Evolutionary conservation across 2,888 invertebrate genomes (phyloP).

Genomic region (Zygothrica quintamaculata): DNA sequence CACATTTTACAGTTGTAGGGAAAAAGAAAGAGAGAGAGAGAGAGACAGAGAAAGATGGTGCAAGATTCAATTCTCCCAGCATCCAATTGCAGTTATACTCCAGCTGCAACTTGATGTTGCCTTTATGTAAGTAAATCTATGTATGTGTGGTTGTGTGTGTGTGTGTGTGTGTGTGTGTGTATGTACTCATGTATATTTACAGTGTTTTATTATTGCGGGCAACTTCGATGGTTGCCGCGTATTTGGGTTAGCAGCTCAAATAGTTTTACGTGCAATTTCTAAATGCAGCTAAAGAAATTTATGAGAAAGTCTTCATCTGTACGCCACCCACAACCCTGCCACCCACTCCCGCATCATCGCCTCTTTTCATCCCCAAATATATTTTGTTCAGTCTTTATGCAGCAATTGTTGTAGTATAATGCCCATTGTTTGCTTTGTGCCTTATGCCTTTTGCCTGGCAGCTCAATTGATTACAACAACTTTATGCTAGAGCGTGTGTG

Average conservation of each 20-base stretch:
- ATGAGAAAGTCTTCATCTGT: constrained; percentile 61
- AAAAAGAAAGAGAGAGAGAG: not conserved
- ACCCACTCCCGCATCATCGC: constrained; percentile 2
- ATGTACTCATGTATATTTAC: constrained; percentile 24
- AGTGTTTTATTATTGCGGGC: constrained; percentile 50
- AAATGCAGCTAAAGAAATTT: constrained; percentile 69
- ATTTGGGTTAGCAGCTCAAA: constrained; percentile 80
- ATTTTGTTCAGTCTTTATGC: not conserved
- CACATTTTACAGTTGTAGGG: constrained; percentile 41
- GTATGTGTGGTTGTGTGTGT: not conserved
- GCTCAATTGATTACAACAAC: constrained; percentile 64
- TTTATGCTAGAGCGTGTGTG: constrained; percentile 14
- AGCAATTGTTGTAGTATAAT: constrained; percentile 14
- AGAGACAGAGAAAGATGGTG: not conserved
- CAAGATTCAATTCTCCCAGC: constrained; percentile 4
- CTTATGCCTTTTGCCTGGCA: constrained; percentile 42
- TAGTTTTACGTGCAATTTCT: constrained; percentile 74
- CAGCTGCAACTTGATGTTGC: constrained; percentile 18
- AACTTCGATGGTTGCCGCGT: constrained; percentile 46
- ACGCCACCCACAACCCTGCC: not conserved
- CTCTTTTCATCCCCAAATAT: not conserved
- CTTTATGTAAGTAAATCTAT: not conserved
- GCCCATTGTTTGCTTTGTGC: constrained; percentile 54
- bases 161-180: too few species aligned
- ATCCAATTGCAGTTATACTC: constrained; percentile 51